Evolutionary conservation across 2,797 vertebrate species (phyloP).

Genomic region (Bradypodion ventrale): DNA sequence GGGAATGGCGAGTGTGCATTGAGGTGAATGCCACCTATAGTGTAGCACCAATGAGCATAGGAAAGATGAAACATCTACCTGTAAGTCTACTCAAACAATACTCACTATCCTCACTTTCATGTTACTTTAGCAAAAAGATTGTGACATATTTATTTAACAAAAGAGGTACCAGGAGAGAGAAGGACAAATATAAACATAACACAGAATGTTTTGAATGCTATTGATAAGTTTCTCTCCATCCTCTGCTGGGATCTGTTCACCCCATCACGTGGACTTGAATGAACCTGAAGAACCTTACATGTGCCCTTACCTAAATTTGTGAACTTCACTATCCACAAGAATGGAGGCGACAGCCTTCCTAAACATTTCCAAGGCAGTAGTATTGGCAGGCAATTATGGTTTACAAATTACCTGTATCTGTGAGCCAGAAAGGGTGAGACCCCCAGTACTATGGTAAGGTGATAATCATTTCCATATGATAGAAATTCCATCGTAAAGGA

Average conservation of each 20-base stretch:
- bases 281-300: not conserved
- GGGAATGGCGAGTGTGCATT: too few species aligned
- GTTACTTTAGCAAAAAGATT: not conserved
- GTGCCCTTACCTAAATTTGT: not conserved
- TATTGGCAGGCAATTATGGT: conserved; percentile 4
- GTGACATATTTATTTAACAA: not conserved
- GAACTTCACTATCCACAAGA: not conserved
- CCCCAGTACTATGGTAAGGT: conserved; percentile 38
- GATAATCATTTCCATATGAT: conserved; percentile 49
- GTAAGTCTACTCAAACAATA: not conserved
- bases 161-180: too few species aligned
- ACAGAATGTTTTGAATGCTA: not conserved
- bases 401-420: not conserved
- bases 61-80: not conserved
- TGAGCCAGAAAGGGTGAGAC: conserved; percentile 5
- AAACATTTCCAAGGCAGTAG: not conserved
- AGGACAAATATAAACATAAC: not conserved
- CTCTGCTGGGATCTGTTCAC: not conserved
- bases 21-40: not conserved
- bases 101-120: not conserved
- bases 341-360: not conserved
- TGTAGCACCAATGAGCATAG: not conserved
- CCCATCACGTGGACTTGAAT: not conserved
- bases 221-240: not conserved
- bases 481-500: conserved; percentile 62